phyloP scores from a whole-genome alignment of 1,140 invertebrate genomes.

The Drosophila prosaltans region DNA sequence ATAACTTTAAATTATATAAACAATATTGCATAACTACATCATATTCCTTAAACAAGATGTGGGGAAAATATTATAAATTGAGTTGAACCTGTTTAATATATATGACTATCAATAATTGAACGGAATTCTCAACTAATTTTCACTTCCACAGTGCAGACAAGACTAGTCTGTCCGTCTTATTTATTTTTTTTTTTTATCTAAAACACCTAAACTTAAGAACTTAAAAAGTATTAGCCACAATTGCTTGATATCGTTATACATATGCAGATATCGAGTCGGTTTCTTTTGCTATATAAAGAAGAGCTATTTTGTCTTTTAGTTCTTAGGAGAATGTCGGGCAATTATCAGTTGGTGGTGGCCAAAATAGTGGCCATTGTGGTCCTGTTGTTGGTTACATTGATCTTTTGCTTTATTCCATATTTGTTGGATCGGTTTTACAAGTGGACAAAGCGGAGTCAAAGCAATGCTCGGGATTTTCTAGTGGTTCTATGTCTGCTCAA shows the following conservation, averaged over 20 bases:
- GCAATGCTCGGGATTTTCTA: conserved; percentile 83
- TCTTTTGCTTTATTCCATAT: conserved; percentile 88
- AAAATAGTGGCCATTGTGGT: conserved; percentile 89
- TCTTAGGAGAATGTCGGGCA: neutral
- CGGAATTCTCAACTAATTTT: too few relatives aligned
- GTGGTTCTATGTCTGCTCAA: conserved; percentile 87
- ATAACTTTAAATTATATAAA: too few relatives aligned
- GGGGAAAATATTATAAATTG: too few relatives aligned
- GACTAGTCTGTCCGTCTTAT: conserved; percentile 1
- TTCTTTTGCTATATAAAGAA: conserved; percentile 14
- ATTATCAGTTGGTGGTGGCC: conserved; percentile 84
- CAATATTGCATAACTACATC: too few relatives aligned
- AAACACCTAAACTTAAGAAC: conserved; percentile 25
- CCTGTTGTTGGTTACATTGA: conserved; percentile 87
- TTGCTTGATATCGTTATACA: conserved; percentile 15
- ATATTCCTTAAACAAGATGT: too few relatives aligned
- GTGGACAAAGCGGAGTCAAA: conserved; percentile 84
- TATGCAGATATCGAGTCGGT: neutral
- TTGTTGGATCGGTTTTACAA: conserved; percentile 86
- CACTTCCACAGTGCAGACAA: neutral
- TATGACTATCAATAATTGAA: too few relatives aligned
- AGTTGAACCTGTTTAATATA: too few relatives aligned
- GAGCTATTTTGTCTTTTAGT: neutral
- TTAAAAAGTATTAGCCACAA: conserved; percentile 8
- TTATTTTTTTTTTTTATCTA: conserved; percentile 13